Conservation (phyloP, 2,888 invertebrate species). For the Erebia palarica region DNA sequence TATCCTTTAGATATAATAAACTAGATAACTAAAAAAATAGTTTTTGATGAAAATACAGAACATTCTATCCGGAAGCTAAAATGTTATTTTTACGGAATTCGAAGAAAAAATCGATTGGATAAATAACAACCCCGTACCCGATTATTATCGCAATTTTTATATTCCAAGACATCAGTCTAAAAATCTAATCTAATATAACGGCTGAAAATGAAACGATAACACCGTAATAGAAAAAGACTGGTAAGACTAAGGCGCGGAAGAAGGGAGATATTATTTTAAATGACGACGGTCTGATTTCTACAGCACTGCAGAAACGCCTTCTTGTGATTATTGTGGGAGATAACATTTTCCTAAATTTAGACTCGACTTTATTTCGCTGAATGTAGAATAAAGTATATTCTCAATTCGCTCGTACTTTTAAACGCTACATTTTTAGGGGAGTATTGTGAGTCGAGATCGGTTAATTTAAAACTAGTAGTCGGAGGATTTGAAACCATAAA, state of each 20-base stretch:
- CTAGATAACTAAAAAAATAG: no score
- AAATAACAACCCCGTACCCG: no score
- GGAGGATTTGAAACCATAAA: neutral
- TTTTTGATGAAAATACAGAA: no score
- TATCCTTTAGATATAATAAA: no score
- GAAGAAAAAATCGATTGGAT: no score
- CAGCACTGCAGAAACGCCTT: constrained; percentile 23
- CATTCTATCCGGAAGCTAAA: no score
- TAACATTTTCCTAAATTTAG: constrained; percentile 21
- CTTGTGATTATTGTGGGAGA: constrained; percentile 25
- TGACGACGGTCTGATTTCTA: constrained; percentile 21
- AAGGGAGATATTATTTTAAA: constrained; percentile 6
- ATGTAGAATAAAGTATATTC: constrained; percentile 9
- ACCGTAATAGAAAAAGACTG: constrained; percentile 13
- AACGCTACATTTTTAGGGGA: constrained; percentile 1
- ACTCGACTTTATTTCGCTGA: constrained; percentile 12
- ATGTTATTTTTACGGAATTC: no score
- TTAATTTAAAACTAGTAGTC: neutral
- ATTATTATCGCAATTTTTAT: no score
- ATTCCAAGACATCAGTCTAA: no score
- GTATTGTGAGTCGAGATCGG: neutral
- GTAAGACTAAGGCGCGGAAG: neutral
- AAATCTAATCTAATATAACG: no score
- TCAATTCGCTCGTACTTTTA: constrained; percentile 1
- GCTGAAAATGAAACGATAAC: neutral